These are phyloP conservation scores for Pocillopora verrucosa DNA, from an alignment of 64 coral and sea anemone genomes.

Conservation along the genomic window DNA sequence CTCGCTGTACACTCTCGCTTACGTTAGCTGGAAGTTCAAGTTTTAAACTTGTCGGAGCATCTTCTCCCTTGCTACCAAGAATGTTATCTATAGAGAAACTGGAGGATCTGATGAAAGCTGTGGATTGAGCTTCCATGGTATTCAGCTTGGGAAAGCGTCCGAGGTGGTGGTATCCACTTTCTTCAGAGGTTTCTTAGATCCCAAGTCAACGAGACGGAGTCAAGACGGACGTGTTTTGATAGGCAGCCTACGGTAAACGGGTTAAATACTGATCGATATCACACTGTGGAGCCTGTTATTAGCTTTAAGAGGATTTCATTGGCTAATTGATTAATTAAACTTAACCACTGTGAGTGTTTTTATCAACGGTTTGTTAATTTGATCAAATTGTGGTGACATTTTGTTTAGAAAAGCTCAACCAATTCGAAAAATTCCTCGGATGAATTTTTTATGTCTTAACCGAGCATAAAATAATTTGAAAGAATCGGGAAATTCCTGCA, in stretches of 20 bases:
- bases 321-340: conserved; percentile 52
- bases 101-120: neutral
- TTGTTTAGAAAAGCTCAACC: neutral
- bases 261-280: conserved; percentile 43
- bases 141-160: too few relatives aligned
- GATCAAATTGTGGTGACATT: neutral
- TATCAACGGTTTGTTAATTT: neutral
- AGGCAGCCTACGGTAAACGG: neutral
- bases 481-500: neutral
- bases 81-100: conserved; percentile 44
- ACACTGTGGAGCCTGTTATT: conserved; percentile 34
- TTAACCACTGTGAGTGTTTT: neutral
- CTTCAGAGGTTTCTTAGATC: neutral
- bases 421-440: neutral
- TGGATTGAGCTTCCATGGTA: neutral
- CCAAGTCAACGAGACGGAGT: neutral
- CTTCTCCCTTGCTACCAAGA: conserved; percentile 13
- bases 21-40: neutral
- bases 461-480: neutral
- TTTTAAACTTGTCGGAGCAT: neutral
- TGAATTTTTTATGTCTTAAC: neutral
- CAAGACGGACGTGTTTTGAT: neutral
- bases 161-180: neutral
- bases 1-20: neutral
- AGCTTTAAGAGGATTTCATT: conserved; percentile 34